Conservation (phyloP, 2,888 invertebrate genomes). For the Cosmorhoe ocellata region DNA sequence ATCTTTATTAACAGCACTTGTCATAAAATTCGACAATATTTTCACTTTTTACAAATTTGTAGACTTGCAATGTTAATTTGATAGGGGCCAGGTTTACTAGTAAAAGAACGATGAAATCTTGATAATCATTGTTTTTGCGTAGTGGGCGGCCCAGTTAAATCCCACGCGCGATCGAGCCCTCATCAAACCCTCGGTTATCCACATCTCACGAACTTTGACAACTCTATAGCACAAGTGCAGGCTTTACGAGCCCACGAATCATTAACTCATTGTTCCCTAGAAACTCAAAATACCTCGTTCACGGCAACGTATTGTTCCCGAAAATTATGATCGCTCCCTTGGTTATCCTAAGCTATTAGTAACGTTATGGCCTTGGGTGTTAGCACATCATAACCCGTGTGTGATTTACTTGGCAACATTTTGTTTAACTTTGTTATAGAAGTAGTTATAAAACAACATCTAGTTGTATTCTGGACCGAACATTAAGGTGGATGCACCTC, state of each 20-base stretch:
- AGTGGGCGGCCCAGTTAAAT: slow-evolving; percentile 24
- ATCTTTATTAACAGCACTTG: too few species aligned
- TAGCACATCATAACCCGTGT: slow-evolving; percentile 41
- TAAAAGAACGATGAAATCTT: slow-evolving; percentile 8
- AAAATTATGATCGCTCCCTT: slow-evolving; percentile 72
- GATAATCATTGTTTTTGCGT: slow-evolving; percentile 34
- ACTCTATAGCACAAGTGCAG: slow-evolving; percentile 56
- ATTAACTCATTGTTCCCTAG: slow-evolving; percentile 72
- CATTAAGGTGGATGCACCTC: too few species aligned
- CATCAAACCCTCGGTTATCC: slow-evolving; percentile 54
- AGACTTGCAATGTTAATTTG: too few species aligned
- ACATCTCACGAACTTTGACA: slow-evolving; percentile 57
- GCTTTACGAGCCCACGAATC: slow-evolving; percentile 68
- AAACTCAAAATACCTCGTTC: slow-evolving; percentile 64
- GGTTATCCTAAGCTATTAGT: slow-evolving; percentile 68
- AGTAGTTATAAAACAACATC: too few species aligned
- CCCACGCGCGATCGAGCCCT: slow-evolving; percentile 43
- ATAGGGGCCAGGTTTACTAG: too few species aligned
- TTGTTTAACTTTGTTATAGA: too few species aligned
- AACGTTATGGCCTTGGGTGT: slow-evolving; percentile 65
- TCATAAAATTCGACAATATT: too few species aligned
- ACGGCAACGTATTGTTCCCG: slow-evolving; percentile 63
- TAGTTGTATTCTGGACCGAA: too few species aligned
- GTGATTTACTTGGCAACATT: slow-evolving; percentile 35
- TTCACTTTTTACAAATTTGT: too few species aligned